Conservation (phyloP, 2,797 vertebrate genomes). For the Odontamblyopus lacepedii region DNA sequence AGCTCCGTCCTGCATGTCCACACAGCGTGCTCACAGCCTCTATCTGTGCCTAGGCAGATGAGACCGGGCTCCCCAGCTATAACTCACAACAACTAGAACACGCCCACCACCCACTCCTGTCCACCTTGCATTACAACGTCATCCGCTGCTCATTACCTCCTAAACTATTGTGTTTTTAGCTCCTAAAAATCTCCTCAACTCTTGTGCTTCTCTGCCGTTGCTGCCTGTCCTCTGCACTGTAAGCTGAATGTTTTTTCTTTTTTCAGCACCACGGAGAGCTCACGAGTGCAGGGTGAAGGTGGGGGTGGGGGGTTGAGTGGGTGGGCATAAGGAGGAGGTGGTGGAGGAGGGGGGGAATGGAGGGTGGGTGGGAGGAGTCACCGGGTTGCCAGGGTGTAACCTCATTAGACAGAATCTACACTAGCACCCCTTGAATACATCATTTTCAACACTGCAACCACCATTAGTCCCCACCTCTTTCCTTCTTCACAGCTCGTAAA, state of each 20-base stretch:
- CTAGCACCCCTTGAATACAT: slow-evolving; percentile 64
- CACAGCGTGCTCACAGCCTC: slow-evolving; percentile 69
- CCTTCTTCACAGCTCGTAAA: slow-evolving; percentile 67
- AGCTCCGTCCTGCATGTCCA: slow-evolving; percentile 52
- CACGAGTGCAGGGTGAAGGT: slow-evolving; percentile 49
- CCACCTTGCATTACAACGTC: slow-evolving; percentile 77
- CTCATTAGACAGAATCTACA: slow-evolving; percentile 70
- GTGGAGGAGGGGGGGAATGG: slow-evolving; percentile 8
- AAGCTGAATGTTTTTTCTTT: slow-evolving; percentile 60
- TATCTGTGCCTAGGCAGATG: slow-evolving; percentile 87
- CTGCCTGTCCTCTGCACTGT: slow-evolving; percentile 64
- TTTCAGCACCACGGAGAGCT: slow-evolving; percentile 81
- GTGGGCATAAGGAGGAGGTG: slow-evolving; percentile 45
- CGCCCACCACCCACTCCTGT: slow-evolving; percentile 78
- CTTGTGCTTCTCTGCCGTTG: slow-evolving; percentile 63
- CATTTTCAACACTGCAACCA: slow-evolving; percentile 46
- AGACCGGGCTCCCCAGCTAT: slow-evolving; percentile 85
- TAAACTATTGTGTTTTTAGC: slow-evolving; percentile 49
- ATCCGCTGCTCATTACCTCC: slow-evolving; percentile 54
- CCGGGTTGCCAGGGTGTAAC: slow-evolving; percentile 79
- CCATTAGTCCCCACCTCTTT: slow-evolving; percentile 4
- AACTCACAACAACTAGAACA: slow-evolving; percentile 87
- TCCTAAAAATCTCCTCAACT: slow-evolving; percentile 46
- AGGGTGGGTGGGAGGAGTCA: slow-evolving; percentile 62
- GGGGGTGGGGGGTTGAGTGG: slow-evolving; percentile 33